Evolutionary conservation across 2,888 invertebrate species (phyloP).

Genomic region (Luperina nickerlii): DNA sequence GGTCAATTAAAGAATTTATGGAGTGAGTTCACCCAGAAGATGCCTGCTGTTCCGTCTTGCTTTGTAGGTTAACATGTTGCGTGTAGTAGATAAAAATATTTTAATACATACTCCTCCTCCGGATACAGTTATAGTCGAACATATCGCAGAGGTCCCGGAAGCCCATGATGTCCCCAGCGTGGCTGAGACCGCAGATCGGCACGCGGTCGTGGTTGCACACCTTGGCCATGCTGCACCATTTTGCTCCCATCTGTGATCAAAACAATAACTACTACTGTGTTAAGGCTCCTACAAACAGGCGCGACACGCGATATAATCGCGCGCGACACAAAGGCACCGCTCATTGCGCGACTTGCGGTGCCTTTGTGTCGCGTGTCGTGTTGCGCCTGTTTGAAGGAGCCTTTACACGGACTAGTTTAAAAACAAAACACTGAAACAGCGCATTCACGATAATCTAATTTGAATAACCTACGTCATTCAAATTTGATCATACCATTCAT

Average conservation of each 20-base stretch:
- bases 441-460: too few species aligned
- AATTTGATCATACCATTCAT: too few species aligned
- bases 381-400: too few species aligned
- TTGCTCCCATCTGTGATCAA: slow-evolving; percentile 81
- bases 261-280: background rate
- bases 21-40: background rate
- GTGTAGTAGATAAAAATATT: too few species aligned
- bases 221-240: slow-evolving; percentile 89
- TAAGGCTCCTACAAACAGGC: too few species aligned
- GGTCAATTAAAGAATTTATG: background rate
- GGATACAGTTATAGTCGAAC: slow-evolving; percentile 88
- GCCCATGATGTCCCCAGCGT: slow-evolving; percentile 87
- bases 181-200: slow-evolving; percentile 85
- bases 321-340: too few species aligned
- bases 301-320: too few species aligned
- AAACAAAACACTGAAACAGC: background rate
- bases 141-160: slow-evolving; percentile 88
- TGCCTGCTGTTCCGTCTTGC: too few species aligned
- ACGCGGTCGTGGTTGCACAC: slow-evolving; percentile 88
- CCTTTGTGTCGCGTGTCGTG: too few species aligned
- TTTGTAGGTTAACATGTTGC: background rate
- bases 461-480: too few species aligned
- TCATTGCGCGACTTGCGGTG: too few species aligned
- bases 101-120: slow-evolving; percentile 80
- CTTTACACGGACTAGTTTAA: background rate